Conservation (phyloP, 2,888 invertebrate species). For the Theretra japonica region DNA sequence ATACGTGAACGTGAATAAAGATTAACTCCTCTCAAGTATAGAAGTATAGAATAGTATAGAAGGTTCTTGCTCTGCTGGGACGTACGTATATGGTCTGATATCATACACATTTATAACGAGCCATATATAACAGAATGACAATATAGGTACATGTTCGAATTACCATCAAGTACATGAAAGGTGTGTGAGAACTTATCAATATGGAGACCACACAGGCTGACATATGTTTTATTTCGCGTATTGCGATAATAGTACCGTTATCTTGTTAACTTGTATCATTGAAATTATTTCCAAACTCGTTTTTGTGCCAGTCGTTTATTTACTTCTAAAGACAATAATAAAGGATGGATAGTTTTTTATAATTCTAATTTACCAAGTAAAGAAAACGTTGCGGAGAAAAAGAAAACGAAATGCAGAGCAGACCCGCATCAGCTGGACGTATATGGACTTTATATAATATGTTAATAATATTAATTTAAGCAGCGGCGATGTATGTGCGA, state of each 20-base stretch:
- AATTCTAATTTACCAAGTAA: too few relatives aligned
- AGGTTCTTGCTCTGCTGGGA: background rate
- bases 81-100: background rate
- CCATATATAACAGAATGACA: background rate
- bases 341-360: too few relatives aligned
- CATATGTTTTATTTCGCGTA: constrained; percentile 6
- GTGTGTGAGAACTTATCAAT: constrained; percentile 6
- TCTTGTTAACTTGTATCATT: constrained; percentile 6
- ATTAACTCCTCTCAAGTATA: background rate
- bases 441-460: too few relatives aligned
- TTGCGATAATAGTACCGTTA: background rate
- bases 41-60: too few relatives aligned
- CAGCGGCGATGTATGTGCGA: too few relatives aligned
- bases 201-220: background rate
- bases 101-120: too few relatives aligned
- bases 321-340: background rate
- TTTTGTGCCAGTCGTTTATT: background rate
- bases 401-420: too few relatives aligned
- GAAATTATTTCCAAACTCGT: background rate
- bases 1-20: background rate
- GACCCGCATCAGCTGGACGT: too few relatives aligned
- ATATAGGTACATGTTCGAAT: background rate
- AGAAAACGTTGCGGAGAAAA: too few relatives aligned
- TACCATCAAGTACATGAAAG: constrained; percentile 6
- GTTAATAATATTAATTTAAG: too few relatives aligned